Percentiles rank a stretch among this genome's conserved stretches.
These are phyloP conservation scores for Metalampra italica DNA, from an alignment of 2,888 invertebrate species.

Conservation along the genomic window DNA sequence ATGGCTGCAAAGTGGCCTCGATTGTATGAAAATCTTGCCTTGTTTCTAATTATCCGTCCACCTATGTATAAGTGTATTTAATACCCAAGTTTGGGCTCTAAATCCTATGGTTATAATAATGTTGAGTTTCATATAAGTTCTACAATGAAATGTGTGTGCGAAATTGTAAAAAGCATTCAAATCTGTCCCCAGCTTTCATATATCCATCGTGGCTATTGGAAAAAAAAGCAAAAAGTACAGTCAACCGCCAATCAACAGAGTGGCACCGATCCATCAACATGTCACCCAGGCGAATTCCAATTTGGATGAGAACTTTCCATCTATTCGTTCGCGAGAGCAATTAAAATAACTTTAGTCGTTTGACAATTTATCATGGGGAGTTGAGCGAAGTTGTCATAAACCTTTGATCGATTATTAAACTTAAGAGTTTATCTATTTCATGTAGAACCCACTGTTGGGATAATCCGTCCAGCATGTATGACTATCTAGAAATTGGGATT, in stretches of 20 bases:
- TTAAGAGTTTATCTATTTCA: too few species aligned
- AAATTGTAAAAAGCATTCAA: not conserved
- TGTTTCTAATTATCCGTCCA: too few species aligned
- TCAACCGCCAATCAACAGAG: slow-evolving; percentile 61
- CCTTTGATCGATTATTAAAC: slow-evolving; percentile 2
- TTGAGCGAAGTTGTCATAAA: slow-evolving; percentile 1
- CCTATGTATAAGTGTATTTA: too few species aligned
- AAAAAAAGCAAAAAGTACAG: slow-evolving; percentile 24
- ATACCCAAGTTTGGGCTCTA: too few species aligned
- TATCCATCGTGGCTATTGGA: slow-evolving; percentile 4
- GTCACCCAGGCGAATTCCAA: slow-evolving; percentile 44
- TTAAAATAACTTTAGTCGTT: slow-evolving; percentile 27
- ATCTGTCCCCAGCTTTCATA: slow-evolving; percentile 5
- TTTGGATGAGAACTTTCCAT: slow-evolving; percentile 43
- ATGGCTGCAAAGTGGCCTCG: too few species aligned
- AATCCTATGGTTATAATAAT: too few species aligned
- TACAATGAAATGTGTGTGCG: too few species aligned
- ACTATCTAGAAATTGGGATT: too few species aligned
- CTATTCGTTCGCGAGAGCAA: slow-evolving; percentile 32
- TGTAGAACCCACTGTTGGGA: too few species aligned
- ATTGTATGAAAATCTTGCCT: too few species aligned
- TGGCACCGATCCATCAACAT: slow-evolving; percentile 54
- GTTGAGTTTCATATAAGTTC: too few species aligned
- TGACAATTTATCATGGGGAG: slow-evolving; percentile 5
- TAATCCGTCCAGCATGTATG: too few species aligned